Evolutionary conservation across 2,888 invertebrate genomes (phyloP).

Genomic region (Corbicula japonica): DNA sequence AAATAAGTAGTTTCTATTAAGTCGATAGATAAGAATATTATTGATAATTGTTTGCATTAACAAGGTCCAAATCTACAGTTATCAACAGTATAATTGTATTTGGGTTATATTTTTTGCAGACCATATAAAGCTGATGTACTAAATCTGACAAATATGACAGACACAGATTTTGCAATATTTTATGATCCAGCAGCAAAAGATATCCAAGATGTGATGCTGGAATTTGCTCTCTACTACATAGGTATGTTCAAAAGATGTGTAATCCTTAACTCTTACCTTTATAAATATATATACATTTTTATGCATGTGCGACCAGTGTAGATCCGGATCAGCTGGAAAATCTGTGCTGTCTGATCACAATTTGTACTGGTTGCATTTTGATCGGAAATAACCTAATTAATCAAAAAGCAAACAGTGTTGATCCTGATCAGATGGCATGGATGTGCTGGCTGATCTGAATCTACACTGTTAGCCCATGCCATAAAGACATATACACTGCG

Average conservation of each 20-base stretch:
- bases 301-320: not conserved
- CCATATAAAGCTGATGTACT: conserved; percentile 18
- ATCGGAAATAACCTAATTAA: not conserved
- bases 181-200: conserved; percentile 43
- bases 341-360: not conserved
- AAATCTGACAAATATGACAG: conserved; percentile 16
- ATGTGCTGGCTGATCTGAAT: too few relatives aligned
- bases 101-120: conserved; percentile 8
- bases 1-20: too few relatives aligned
- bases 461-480: too few relatives aligned
- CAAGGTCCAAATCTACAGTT: too few relatives aligned
- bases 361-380: not conserved
- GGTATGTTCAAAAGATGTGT: conserved; percentile 66
- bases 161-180: conserved; percentile 23
- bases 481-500: too few relatives aligned
- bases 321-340: too few relatives aligned
- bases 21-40: too few relatives aligned
- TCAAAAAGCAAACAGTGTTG: not conserved
- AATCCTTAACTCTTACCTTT: not conserved
- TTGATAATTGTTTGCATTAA: too few relatives aligned
- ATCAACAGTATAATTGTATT: too few relatives aligned
- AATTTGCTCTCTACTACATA: conserved; percentile 78
- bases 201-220: conserved; percentile 75
- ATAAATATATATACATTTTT: not conserved
- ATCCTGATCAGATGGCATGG: too few relatives aligned